A percentile compares a stretch with the other conserved stretches of the same genome.
These are phyloP conservation scores for Elephantulus edwardii DNA, from an alignment of 2,113 vertebrate species.

Conservation along the genomic window DNA sequence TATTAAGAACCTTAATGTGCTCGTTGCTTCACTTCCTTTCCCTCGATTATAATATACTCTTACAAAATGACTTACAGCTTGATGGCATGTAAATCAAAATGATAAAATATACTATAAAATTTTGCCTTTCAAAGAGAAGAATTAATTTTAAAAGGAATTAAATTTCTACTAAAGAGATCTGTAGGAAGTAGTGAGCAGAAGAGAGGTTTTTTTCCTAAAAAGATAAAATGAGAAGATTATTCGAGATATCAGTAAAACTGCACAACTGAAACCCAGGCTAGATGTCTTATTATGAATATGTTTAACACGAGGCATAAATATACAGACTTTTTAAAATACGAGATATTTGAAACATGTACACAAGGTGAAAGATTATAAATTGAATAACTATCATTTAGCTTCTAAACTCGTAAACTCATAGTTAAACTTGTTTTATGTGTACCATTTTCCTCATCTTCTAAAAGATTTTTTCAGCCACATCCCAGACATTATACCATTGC, in stretches of 20 bases:
- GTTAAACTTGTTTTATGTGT: background rate
- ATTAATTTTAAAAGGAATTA: constrained; percentile 2
- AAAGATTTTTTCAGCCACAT: background rate
- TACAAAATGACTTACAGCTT: background rate
- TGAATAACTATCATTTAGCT: background rate
- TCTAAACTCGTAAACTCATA: background rate
- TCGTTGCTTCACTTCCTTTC: background rate
- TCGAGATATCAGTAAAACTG: background rate
- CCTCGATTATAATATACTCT: background rate
- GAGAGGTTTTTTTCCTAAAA: background rate
- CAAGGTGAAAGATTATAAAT: background rate
- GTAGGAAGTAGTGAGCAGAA: background rate
- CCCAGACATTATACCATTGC: background rate
- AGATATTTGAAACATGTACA: background rate
- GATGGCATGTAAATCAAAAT: background rate
- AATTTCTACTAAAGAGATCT: background rate
- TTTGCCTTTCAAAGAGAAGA: background rate
- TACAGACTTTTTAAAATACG: background rate
- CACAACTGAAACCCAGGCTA: background rate
- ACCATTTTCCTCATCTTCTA: background rate
- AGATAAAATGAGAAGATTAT: background rate
- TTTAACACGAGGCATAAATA: background rate
- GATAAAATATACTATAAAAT: background rate
- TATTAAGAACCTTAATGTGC: background rate
- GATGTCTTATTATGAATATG: background rate